Base-by-base conservation (phyloP, 2,113 vertebrate genomes). In the Chauna torquata region DNA sequence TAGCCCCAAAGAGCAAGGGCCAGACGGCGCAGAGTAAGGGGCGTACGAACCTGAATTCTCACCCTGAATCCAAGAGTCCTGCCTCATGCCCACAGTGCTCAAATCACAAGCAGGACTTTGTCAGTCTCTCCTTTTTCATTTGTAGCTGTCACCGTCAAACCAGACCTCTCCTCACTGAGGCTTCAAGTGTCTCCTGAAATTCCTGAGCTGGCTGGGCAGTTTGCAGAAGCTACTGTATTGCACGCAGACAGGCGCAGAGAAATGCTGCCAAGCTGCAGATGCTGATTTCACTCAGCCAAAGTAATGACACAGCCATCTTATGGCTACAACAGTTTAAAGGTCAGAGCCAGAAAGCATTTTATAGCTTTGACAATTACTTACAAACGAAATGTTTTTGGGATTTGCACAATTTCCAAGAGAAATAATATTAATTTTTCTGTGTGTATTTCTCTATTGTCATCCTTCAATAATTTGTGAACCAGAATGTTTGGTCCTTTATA, bases 371-470 rank as follows among this genome's bases (percentile, higher is more conserved):
- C 57, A 32, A 16, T 17, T n/a, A 22, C 42, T 61, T 61, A 19
- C 12, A 79, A 74, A 34, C 1, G 0, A 54, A 55, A 62, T 4
- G 7, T 1, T 16, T 72, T 42, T 1, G 49, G 44, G 57, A 8
- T 64, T 59, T 32, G 40, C 58, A 62, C 22, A 25, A 16, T 38
- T 87, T 62, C n/a, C n/a, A 18, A 57, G 66, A 62, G 47, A 74
- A 83, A n/a, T 8, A 62, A n/a, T 7, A 30, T 42, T 44, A 44
- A 42, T 79, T 42, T 15, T 32, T 50, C 2, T 12, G 8, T 20
- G 5, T 54, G 25, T 28, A 16, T 58, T 83, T 25, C 74, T n/a
- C 16, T 32, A 2, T 18, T 24, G 45, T 14, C 40, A 82, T 32
- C n/a, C 32, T 71, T 30, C 16, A 11, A 1, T 25, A 18, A 61